phyloP scores from a whole-genome alignment of 2,797 vertebrate species.

The Trachops cirrhosus region DNA sequence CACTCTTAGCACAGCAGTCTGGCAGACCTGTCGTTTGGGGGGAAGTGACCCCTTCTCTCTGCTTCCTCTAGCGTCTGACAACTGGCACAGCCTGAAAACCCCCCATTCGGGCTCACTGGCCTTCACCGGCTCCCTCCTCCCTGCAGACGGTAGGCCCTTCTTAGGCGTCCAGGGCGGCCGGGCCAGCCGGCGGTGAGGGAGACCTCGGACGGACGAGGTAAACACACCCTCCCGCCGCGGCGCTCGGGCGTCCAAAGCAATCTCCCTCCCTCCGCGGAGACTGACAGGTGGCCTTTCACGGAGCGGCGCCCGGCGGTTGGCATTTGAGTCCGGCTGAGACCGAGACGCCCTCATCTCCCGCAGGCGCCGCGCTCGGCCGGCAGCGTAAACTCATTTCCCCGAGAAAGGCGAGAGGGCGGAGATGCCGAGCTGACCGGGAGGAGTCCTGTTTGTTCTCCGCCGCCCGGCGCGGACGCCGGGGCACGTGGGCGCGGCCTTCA shows the following conservation, averaged over 20 bases:
- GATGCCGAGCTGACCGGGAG: conserved; percentile 30
- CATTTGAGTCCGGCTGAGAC: conserved; percentile 66
- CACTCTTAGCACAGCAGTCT: not conserved
- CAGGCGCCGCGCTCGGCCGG: not conserved
- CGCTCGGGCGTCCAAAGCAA: not conserved
- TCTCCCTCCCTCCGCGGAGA: conserved; percentile 44
- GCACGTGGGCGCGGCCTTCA: conserved; percentile 25
- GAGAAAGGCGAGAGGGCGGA: conserved; percentile 4
- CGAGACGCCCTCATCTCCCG: conserved; percentile 52
- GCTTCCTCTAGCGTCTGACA: not conserved
- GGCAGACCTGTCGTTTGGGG: not conserved
- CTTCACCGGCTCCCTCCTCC: not conserved
- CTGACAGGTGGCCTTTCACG: conserved; percentile 51
- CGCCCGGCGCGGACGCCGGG: not conserved
- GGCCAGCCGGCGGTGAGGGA: not conserved
- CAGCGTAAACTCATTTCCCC: conserved; percentile 64
- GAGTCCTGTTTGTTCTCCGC: conserved; percentile 64
- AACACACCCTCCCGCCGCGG: fast-evolving
- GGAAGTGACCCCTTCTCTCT: not conserved
- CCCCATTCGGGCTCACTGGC: not conserved
- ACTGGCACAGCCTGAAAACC: not conserved
- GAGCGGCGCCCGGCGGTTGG: conserved; percentile 37
- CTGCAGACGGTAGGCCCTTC: not conserved
- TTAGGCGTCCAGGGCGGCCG: fast-evolving
- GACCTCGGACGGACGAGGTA: not conserved